Evolutionary conservation across 2,113 vertebrate genomes (phyloP).

Genomic region (Progne subis): DNA sequence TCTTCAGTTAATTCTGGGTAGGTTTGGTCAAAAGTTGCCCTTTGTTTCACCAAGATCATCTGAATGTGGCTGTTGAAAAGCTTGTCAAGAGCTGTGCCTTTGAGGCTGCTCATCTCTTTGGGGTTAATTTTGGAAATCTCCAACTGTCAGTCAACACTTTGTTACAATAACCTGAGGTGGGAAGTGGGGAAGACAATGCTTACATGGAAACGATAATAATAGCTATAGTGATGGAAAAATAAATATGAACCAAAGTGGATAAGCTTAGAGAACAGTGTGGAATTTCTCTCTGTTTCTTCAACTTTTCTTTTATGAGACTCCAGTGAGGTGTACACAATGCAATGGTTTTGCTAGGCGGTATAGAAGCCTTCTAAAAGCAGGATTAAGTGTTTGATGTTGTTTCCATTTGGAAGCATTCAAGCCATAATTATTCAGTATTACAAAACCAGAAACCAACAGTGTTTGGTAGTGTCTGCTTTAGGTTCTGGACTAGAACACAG

Average conservation of each 20-base stretch:
- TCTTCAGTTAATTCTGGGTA: neutral
- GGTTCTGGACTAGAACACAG: neutral
- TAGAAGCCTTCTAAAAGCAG: neutral
- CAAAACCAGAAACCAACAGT: conserved; percentile 19
- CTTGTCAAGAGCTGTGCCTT: neutral
- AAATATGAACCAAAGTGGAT: neutral
- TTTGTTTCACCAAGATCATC: neutral
- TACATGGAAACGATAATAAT: neutral
- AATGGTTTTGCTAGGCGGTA: neutral
- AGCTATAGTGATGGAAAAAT: neutral
- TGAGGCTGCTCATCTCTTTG: neutral
- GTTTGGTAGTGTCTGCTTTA: neutral
- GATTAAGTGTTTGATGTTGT: neutral
- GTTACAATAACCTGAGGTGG: neutral
- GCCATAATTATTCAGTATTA: neutral
- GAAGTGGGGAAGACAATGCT: neutral
- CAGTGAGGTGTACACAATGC: neutral
- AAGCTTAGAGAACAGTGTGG: neutral
- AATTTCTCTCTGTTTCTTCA: neutral
- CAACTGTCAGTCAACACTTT: neutral
- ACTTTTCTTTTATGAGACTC: neutral
- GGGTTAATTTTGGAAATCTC: neutral
- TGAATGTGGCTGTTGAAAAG: neutral
- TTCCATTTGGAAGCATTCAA: conserved; percentile 24
- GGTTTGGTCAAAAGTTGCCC: neutral